Evolutionary conservation across 2,113 vertebrate species (phyloP).

Genomic region (Alosa alosa): DNA sequence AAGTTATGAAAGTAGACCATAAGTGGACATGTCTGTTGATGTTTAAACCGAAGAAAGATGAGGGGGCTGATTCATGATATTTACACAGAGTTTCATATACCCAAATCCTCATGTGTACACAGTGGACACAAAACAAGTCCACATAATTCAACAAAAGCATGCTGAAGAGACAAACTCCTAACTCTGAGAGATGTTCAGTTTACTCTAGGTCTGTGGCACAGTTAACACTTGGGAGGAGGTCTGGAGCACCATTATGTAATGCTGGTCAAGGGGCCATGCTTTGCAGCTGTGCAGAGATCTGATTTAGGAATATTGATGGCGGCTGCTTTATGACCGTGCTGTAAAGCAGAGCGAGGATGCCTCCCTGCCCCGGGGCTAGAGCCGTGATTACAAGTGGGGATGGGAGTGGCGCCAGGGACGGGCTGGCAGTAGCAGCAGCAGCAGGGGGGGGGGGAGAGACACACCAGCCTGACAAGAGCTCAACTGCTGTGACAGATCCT

Average conservation of each 20-base stretch:
- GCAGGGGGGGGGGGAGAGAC: not conserved
- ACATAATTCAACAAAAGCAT: not conserved
- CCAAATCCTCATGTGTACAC: not conserved
- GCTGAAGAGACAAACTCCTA: not conserved
- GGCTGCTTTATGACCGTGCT: constrained; percentile 54
- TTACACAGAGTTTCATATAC: constrained; percentile 2
- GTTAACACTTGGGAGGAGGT: constrained; percentile 34
- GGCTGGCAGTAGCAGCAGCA: constrained; percentile 37
- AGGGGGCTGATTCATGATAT: not conserved
- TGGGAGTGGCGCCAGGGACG: constrained; percentile 57
- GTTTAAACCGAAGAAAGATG: not conserved
- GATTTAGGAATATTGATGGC: constrained; percentile 64
- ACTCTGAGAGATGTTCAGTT: not conserved
- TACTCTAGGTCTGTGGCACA: not conserved
- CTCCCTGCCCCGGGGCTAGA: constrained; percentile 53
- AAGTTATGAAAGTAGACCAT: not conserved
- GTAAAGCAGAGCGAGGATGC: constrained; percentile 58
- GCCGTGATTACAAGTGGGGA: constrained; percentile 60
- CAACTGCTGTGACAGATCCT: not conserved
- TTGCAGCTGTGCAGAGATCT: constrained; percentile 50
- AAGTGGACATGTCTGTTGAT: not conserved
- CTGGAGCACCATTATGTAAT: constrained; percentile 51
- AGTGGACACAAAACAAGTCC: not conserved
- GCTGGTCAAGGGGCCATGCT: constrained; percentile 34
- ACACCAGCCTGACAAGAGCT: not conserved